Conservation (phyloP, 2,888 invertebrate genomes). For the Stenchaetothrips biformis region DNA sequence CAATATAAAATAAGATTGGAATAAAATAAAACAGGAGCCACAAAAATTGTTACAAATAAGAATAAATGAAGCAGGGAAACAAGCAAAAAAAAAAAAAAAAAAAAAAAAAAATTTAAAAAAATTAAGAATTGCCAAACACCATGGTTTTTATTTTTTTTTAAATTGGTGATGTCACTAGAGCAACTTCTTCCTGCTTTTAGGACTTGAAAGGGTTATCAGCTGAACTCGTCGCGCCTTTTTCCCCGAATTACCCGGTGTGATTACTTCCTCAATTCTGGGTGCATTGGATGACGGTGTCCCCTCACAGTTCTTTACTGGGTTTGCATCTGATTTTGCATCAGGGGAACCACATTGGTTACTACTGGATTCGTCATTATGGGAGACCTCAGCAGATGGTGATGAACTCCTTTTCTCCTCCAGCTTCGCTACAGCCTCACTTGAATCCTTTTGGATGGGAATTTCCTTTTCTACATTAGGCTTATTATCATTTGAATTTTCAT, state of each 20-base stretch:
- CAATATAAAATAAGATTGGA: no score
- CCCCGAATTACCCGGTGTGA: slow-evolving; percentile 41
- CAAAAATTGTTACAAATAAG: no score
- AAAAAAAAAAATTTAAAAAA: not conserved
- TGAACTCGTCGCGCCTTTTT: slow-evolving; percentile 65
- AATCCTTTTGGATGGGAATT: not conserved
- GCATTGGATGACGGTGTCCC: slow-evolving; percentile 9
- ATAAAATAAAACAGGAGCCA: no score
- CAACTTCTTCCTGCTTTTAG: slow-evolving; percentile 61
- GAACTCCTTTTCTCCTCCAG: not conserved
- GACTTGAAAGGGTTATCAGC: slow-evolving; percentile 72
- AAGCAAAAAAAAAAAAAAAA: no score
- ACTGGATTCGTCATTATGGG: not conserved
- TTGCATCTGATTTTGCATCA: not conserved
- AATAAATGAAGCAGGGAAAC: no score
- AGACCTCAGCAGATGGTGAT: not conserved
- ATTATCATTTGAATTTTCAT: slow-evolving; percentile 31
- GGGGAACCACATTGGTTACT: not conserved
- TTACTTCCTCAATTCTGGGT: slow-evolving; percentile 31
- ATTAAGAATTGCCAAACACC: not conserved
- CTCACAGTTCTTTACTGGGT: not conserved
- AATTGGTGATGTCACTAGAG: not conserved
- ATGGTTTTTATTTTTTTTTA: not conserved
- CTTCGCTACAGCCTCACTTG: not conserved
- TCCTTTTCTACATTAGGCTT: slow-evolving; percentile 46